Evolutionary conservation across 1,140 invertebrate genomes (phyloP), one percentile per base, ranked within the genome.

Genomic region (Heliconius congener): DNA sequence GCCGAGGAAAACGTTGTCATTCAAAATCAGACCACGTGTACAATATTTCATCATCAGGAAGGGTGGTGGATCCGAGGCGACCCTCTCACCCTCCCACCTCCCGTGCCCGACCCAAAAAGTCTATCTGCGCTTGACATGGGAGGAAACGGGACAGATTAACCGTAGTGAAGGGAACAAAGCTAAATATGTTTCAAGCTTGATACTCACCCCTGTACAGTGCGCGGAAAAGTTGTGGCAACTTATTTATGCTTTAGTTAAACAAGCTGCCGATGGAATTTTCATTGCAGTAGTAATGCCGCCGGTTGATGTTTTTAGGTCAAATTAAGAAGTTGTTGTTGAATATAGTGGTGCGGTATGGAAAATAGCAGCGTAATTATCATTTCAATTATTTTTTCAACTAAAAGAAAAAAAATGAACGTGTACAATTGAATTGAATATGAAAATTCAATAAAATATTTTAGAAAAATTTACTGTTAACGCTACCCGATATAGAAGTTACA

Each of bases 21-120:
- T 96, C 94, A 95, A 94, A 96, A 95, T 95, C 95, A 95, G 95
- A 96, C 95, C 95, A 96, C 95, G 95, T 95, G 95, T 95, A 95
- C 95, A 95, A 95, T 96, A 95, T 95, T 96, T 96, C 95, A 96
- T 96, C 95, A 95, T 95, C 95, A 95, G 88, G 86, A 83, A 85
- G 89, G 91, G 89, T 84, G 89, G 88, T 75, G 78, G 80, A 39
- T 74, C 73, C 82, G n/a, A 73, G 18, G 78, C 78, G 46, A 66
- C 74, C 77, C 78, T 77, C 78, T 55, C 66, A 73, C 80, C 70
- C 82, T 74, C 74, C 74, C 72, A 34, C 34, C 77, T 80, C 86
- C 84, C 85, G 79, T 82, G 76, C 81, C 88, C 91, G 88, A 91
- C 91, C 92, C 92, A 91, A 94, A 94, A 94, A 94, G 90, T 94